phyloP scores from a whole-genome alignment of 2,113 vertebrate genomes.

The Deroptyus accipitrinus region DNA sequence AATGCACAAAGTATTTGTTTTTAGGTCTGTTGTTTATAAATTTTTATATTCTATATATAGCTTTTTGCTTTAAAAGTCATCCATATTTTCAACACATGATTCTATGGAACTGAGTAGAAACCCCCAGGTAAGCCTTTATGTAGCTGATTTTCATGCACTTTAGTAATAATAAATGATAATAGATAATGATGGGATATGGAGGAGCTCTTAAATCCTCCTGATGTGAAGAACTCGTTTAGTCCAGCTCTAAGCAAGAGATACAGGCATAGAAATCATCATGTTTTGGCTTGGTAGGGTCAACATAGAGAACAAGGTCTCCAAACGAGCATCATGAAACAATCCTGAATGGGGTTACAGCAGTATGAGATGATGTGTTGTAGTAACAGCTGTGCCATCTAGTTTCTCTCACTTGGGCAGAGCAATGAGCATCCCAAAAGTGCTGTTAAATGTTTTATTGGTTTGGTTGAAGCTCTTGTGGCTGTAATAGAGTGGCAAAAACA shows the following conservation, averaged over 20 bases:
- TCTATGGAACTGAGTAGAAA: background rate
- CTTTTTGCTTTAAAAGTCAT: background rate
- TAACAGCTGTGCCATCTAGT: background rate
- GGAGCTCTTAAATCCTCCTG: background rate
- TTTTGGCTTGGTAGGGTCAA: background rate
- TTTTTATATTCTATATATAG: background rate
- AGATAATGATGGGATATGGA: background rate
- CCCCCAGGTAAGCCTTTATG: fast-evolving
- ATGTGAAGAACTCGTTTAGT: fast-evolving
- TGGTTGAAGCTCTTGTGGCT: background rate
- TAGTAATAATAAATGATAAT: background rate
- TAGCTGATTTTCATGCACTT: background rate
- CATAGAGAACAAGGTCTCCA: background rate
- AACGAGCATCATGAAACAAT: fast-evolving
- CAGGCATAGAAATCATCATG: background rate
- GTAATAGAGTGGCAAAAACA: background rate
- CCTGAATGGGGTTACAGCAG: background rate
- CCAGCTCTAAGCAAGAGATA: background rate
- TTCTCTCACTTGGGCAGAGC: background rate
- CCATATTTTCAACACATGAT: background rate
- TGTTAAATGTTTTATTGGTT: background rate
- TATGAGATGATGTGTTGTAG: fast-evolving
- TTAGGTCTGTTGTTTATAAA: background rate
- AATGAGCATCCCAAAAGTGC: background rate
- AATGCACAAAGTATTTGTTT: background rate